Base-by-base conservation (phyloP, 2,113 vertebrate species). In the Anas platyrhynchos region DNA sequence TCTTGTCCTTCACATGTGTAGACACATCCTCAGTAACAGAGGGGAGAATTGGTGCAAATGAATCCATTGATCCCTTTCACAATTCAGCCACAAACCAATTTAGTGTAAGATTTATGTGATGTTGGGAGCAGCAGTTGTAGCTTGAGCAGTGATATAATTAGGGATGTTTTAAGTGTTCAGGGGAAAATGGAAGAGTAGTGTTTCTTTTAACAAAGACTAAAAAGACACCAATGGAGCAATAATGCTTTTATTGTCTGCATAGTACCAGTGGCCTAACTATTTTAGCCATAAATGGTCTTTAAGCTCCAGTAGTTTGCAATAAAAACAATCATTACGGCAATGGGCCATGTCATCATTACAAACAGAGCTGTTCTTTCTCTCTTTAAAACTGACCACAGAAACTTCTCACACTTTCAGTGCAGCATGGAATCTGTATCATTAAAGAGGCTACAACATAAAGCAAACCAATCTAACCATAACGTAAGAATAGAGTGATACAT, bases 51-150 rank as follows among this genome's bases (percentile, higher is more conserved):
- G 89, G 96, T 93, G 74, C 98, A 99, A 99, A 98, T 98, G 98
- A 98, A 98, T 98, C 98, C 98, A 99, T 99, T 98, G 98, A 99
- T 99, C 98, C 97, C 97, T 97, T 97, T 96, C 96, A 95, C 94
- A 97, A 97, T 98, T 98, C 92, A 80, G 97, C 98, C 97, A 97
- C 96, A 97, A 97, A 98, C 97, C 97, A 98, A 97, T 98, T 98
- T 98, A 98, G 96, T 96, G 97, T 86, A 96, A 96, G 97, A 98
- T 98, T 98, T 97, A 98, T 97, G 97, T 96, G 96, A 98, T 98
- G 98, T 98, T 98, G 98, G 98, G 97, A 98, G 98, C 86, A 88
- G 95, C 96, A 93, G 94, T 96, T 96, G 72, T 94, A 91, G 92
- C 87, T 97, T 91, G 74, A 96, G 96, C 98, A 95, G 87, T 92